Conservation (phyloP, 2,797 vertebrate species). For the Simalia tracyae region DNA sequence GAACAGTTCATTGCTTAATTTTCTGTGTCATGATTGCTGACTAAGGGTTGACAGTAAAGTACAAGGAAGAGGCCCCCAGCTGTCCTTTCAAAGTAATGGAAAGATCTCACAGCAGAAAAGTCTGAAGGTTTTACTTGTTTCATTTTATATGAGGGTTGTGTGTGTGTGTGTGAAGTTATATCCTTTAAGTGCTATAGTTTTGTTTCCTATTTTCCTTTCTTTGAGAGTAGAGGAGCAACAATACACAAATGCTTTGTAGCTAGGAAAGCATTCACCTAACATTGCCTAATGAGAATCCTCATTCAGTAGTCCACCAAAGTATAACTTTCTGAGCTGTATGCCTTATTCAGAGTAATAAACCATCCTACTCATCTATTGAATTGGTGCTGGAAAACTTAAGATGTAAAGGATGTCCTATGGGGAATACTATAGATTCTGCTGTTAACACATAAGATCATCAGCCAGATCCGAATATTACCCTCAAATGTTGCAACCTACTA, state of each 20-base stretch:
- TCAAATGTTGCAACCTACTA: not conserved
- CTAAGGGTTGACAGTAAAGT: not conserved
- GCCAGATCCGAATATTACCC: not conserved
- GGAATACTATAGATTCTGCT: not conserved
- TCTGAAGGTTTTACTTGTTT: not conserved
- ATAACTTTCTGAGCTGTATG: not conserved
- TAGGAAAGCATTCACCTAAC: not conserved
- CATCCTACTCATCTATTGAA: not conserved
- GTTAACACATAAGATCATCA: not conserved
- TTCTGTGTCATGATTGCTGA: not conserved
- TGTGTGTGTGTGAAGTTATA: not conserved
- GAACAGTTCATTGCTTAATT: not conserved
- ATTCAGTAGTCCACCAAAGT: not conserved
- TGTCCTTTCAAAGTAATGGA: not conserved
- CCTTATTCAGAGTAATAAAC: not conserved
- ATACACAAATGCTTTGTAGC: not conserved
- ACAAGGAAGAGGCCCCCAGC: not conserved
- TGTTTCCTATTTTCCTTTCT: not conserved
- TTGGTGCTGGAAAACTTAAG: not conserved
- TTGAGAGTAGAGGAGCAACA: not conserved
- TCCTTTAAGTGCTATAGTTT: not conserved
- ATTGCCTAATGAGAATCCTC: not conserved
- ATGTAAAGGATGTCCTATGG: not conserved
- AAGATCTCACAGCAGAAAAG: not conserved
- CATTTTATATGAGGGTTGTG: not conserved